Percentiles rank a stretch among this genome's conserved stretches.
These are phyloP conservation scores for Apeira syringaria DNA, from an alignment of 2,888 invertebrate genomes.

Conservation along the genomic window DNA sequence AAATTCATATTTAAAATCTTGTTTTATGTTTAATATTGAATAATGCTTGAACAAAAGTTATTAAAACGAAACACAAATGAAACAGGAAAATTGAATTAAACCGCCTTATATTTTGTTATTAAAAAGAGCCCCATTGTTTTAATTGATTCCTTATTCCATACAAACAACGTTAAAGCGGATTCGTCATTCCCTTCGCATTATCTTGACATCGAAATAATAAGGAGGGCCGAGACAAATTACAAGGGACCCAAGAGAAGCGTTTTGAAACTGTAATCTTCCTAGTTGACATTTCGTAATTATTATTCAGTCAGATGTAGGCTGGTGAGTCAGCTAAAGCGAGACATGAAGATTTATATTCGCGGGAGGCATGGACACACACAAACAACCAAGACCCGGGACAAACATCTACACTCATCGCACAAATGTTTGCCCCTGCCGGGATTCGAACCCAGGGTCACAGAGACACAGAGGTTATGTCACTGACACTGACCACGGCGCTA, in stretches of 20 bases:
- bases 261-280: slow-evolving; percentile 23
- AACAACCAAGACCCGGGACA: too few relatives aligned
- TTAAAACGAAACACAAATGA: background rate
- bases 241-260: slow-evolving; percentile 19
- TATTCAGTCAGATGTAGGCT: slow-evolving; percentile 21
- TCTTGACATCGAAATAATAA: slow-evolving; percentile 7
- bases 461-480: too few relatives aligned
- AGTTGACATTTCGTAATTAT: slow-evolving; percentile 33
- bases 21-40: too few relatives aligned
- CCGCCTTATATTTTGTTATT: background rate
- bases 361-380: too few relatives aligned
- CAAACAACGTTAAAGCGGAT: slow-evolving; percentile 2
- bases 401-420: too few relatives aligned
- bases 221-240: slow-evolving; percentile 15
- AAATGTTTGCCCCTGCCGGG: too few relatives aligned
- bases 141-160: slow-evolving; percentile 3
- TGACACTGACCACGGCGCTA: too few relatives aligned
- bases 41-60: too few relatives aligned
- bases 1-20: too few relatives aligned
- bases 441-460: too few relatives aligned
- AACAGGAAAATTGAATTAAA: background rate
- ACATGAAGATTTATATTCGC: slow-evolving; percentile 15
- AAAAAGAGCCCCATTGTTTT: background rate
- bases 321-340: slow-evolving; percentile 16
- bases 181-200: slow-evolving; percentile 13